Conservation (phyloP, 2,113 vertebrate genomes). For the Clarias gariepinus region DNA sequence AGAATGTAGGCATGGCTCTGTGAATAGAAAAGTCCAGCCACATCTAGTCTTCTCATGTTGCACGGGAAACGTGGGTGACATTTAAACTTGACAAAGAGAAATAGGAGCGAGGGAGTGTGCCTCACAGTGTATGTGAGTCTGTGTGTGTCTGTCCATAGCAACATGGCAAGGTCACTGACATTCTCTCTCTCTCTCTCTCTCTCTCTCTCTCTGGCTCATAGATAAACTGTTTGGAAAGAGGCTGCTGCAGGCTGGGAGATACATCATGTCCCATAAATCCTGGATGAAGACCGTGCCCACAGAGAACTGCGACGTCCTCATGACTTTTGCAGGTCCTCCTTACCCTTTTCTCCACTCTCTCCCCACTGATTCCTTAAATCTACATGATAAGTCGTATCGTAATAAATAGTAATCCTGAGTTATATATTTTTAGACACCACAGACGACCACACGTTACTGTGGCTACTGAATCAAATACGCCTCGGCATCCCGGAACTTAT, state of each 20-base stretch:
- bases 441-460: conserved; percentile 96
- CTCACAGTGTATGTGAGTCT: conserved; percentile 33
- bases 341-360: no score
- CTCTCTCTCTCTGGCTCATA: conserved; percentile 60
- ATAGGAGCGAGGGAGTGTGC: conserved; percentile 33
- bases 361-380: not conserved
- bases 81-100: conserved; percentile 61
- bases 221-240: conserved; percentile 97
- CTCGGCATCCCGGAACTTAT: conserved; percentile 96
- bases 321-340: conserved; percentile 89
- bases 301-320: conserved; percentile 95
- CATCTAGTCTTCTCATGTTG: conserved; percentile 57
- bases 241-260: conserved; percentile 90
- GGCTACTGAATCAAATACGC: conserved; percentile 95
- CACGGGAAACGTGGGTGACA: conserved; percentile 60
- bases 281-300: conserved; percentile 99
- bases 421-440: conserved; percentile 73
- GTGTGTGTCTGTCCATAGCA: conserved; percentile 46
- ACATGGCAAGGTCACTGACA: conserved; percentile 60
- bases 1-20: conserved; percentile 47
- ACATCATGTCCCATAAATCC: conserved; percentile 97
- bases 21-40: conserved; percentile 50
- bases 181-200: conserved; percentile 17
- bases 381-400: not conserved
- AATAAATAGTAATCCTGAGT: conserved; percentile 9